Evolutionary conservation across 2,888 invertebrate species (phyloP), one percentile per base, ranked within the genome.

Genomic region (Eucera pruinosa): DNA sequence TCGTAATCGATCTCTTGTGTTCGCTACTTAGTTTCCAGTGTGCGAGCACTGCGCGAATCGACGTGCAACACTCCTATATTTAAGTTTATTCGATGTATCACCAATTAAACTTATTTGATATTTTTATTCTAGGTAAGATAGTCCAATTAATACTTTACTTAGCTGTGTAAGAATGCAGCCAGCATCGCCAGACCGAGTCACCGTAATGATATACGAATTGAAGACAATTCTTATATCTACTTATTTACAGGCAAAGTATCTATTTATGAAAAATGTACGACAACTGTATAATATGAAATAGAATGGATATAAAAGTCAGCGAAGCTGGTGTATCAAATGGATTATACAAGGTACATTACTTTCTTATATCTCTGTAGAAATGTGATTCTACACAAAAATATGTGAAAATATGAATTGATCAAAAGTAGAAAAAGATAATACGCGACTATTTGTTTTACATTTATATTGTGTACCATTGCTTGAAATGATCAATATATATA

Each of bases 1-100:
- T 88, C 83, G 69, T 88, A 87, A 89, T 86, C 87, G 90, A 91
- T 91, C 91, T 91, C 91, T 91, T 82, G 84, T 85, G 83, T 86
- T 83, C 78, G 84, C 82, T 84, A 81, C 80, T 87, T 81, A 70
- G 73, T 73, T 77, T 80, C 52, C 76, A 79, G 67, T 65, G 71
- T 61, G 80, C 82, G 68, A 79, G 75, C 74, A 69, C 71, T 71
- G 83, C 81, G 78, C 80, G 76, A 74, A 62, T 33, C 48, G 36
- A 70, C 67, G 72, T 75, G 78, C 77, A 80, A 86, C 75, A 83
- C 80, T 81, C 68, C 65, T 83, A 86, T 78, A 80, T 86, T 89
- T 90, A 88, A 87, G 86, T 89, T 89, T 85, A 85, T 83, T 87
- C 82, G 79, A 83, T 87, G 85, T 89, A 89, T 87, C 84, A 84